phyloP scores from a whole-genome alignment of 1,140 invertebrate genomes.

The Drosophila kepulauana region DNA sequence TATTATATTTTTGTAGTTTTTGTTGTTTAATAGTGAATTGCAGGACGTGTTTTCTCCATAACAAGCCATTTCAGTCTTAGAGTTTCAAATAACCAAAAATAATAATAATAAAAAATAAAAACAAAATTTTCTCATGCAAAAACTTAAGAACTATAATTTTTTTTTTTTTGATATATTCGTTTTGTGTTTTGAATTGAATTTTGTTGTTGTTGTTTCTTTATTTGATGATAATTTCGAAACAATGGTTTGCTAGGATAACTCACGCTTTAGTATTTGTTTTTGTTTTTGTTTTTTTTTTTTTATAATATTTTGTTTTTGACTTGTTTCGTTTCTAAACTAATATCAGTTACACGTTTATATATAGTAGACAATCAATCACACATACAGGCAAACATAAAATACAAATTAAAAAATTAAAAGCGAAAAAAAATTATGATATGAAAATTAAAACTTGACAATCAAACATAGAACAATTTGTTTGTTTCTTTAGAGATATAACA shows the following conservation, averaged over 20 bases:
- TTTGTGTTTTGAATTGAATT: slow-evolving; percentile 37
- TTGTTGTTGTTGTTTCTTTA: slow-evolving; percentile 51
- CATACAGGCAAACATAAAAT: slow-evolving; percentile 69
- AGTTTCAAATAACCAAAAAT: slow-evolving; percentile 81
- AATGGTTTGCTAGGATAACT: slow-evolving; percentile 77
- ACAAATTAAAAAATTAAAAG: slow-evolving; percentile 34
- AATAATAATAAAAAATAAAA: slow-evolving; percentile 52
- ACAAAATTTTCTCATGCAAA: slow-evolving; percentile 40
- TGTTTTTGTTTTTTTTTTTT: slow-evolving; percentile 6
- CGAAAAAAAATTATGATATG: slow-evolving; percentile 25
- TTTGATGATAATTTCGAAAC: slow-evolving; percentile 77
- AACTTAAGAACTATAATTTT: slow-evolving; percentile 64
- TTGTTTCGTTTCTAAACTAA: slow-evolving; percentile 59
- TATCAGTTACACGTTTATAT: slow-evolving; percentile 67
- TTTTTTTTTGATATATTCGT: slow-evolving; percentile 19
- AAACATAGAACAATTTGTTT: slow-evolving; percentile 54
- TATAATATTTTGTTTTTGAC: slow-evolving; percentile 26
- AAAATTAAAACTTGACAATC: slow-evolving; percentile 49
- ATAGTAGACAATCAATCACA: slow-evolving; percentile 77
- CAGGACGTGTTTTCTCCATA: slow-evolving; percentile 76
- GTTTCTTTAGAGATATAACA: slow-evolving; percentile 31
- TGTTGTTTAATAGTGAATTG: slow-evolving; percentile 55
- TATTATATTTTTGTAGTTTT: slow-evolving; percentile 27
- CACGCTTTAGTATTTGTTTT: slow-evolving; percentile 59
- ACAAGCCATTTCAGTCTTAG: slow-evolving; percentile 84